Evolutionary conservation across 1,140 invertebrate species (phyloP).

Genomic region (Papilio xuthus): DNA sequence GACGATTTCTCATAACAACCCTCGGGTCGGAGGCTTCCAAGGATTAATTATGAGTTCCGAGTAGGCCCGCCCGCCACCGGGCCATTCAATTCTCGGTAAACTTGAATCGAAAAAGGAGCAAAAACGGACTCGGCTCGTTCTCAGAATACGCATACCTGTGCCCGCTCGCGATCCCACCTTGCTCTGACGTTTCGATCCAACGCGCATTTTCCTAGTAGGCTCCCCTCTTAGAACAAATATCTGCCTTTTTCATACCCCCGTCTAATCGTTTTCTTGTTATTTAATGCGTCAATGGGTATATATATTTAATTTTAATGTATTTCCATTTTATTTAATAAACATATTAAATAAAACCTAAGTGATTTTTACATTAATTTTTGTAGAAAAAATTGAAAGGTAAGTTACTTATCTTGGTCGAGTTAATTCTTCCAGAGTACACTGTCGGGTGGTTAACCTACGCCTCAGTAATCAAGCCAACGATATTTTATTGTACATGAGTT

Average conservation of each 20-base stretch:
- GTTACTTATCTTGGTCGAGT: not conserved
- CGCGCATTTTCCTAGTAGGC: constrained; percentile 72
- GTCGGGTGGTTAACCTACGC: constrained; percentile 11
- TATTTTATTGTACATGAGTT: constrained; percentile 19
- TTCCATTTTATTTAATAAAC: not conserved
- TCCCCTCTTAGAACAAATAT: constrained; percentile 49
- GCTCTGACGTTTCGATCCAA: constrained; percentile 62
- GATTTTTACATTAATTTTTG: not conserved
- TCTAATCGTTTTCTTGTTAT: constrained; percentile 39
- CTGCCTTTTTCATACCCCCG: constrained; percentile 53
- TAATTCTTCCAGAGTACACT: not conserved
- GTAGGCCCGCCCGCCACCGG: constrained; percentile 73
- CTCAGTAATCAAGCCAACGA: constrained; percentile 11
- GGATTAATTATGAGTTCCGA: constrained; percentile 80
- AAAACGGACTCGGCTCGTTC: constrained; percentile 73
- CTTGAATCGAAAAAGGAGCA: constrained; percentile 79
- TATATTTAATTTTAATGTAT: not conserved
- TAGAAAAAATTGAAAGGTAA: not conserved
- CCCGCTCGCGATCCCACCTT: constrained; percentile 67
- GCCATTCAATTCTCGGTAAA: constrained; percentile 77
- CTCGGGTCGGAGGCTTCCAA: constrained; percentile 76
- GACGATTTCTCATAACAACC: constrained; percentile 75
- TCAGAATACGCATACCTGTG: constrained; percentile 77
- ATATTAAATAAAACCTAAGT: not conserved
- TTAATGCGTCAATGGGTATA: not conserved